Percentiles rank a stretch among this genome's conserved stretches.
Conservation (phyloP, 2,113 vertebrate species). For the Pavo muticus region DNA sequence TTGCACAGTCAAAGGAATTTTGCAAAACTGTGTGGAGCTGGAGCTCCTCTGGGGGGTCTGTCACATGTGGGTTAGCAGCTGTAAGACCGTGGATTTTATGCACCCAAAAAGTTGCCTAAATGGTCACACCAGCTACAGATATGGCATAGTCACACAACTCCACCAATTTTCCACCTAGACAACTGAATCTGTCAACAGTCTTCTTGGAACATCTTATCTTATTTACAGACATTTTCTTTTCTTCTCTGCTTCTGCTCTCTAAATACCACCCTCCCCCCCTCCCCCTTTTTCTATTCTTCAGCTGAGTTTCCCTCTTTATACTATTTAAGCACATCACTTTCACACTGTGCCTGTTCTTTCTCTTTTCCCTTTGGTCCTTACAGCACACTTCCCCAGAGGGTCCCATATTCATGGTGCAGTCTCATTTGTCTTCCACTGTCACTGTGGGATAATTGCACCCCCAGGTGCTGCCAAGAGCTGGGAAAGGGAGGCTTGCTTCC, state of each 20-base stretch:
- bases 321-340: background rate
- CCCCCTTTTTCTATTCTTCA: background rate
- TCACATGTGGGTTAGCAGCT: background rate
- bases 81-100: background rate
- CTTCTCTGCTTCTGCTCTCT: background rate
- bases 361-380: background rate
- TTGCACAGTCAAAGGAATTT: background rate
- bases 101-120: background rate
- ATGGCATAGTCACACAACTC: background rate
- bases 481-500: background rate
- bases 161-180: background rate
- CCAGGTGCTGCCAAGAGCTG: background rate
- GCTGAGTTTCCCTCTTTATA: background rate
- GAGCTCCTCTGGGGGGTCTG: accelerated
- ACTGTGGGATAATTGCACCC: accelerated
- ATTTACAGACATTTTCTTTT: background rate
- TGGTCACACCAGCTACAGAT: background rate
- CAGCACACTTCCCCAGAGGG: background rate
- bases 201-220: background rate
- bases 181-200: background rate
- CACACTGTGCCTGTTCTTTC: background rate
- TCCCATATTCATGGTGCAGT: background rate
- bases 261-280: accelerated
- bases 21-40: background rate
- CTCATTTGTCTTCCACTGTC: background rate